Base-by-base conservation (phyloP, 2,113 vertebrate genomes). In the Agelaius phoeniceus region DNA sequence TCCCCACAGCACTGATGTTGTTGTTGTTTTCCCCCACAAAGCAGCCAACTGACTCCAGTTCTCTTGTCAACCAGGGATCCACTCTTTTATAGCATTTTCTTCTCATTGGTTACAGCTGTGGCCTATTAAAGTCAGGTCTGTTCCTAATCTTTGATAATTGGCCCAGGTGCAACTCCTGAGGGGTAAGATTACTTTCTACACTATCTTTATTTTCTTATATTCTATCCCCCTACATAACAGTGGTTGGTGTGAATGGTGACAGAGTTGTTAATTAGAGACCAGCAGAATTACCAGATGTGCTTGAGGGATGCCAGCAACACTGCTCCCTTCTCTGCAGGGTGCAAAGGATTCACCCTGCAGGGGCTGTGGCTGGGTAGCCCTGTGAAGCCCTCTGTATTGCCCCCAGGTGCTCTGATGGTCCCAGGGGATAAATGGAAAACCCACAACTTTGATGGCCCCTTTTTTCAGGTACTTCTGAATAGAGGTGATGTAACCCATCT, bases 361-460 rank as follows among this genome's bases (percentile, higher is more conserved):
- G 7, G 23, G 13, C 27, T 2, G 1, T 12, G 35, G 12, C 18
- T 4, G 1, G 19, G 10, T 27, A 37, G 31, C 3, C 14, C 23
- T 65, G 37, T 59, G 35, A 26, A 71, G 54, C 4, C 23, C 28
- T 11, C 23, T 5, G 1, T 19, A 12, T 10, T 63, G 39, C 6
- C 8, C 22, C 23, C 19, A 43, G 26, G 12, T 39, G 51, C 27
- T 62, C 37, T 75, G 46, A 22, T 0, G 3, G 17, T 22, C 41
- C 31, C 16, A 10, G 39, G 11, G 7, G 5, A 9, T 15, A 39
- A 48, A 44, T 11, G 17, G 28, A 67, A 57, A 81, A 46, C 12
- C 3, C 18, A 27, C 11, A 28, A 3, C 30, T 57, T 9, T 1
- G 0, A 33, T 4, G 4, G 22, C 15, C 11, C 11, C 3, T 59